A percentile compares a stretch with the other conserved stretches of the same genome.
These are phyloP conservation scores for Paratrypauchen microcephalus DNA, from an alignment of 2,797 vertebrate genomes.

Conservation along the genomic window DNA sequence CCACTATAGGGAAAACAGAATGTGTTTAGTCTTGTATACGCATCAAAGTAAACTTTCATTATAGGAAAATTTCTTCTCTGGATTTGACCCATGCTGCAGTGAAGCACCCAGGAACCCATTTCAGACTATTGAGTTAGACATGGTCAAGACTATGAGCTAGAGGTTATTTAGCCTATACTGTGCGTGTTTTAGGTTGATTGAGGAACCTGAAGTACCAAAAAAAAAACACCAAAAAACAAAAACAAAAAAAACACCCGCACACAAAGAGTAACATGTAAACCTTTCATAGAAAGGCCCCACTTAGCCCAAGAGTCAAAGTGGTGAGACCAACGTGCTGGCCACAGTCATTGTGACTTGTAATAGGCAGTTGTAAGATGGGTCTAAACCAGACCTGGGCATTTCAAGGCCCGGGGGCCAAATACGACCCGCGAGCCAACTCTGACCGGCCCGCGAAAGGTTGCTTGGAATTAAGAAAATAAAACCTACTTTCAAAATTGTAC, in stretches of 20 bases:
- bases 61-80: not conserved
- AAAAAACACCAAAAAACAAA: not conserved
- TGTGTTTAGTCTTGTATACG: not conserved
- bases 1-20: conserved; percentile 79
- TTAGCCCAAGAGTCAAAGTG: not conserved
- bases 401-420: no score
- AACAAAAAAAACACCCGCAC: not conserved
- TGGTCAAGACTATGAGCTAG: not conserved
- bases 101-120: not conserved
- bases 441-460: no score
- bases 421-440: no score
- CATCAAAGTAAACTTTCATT: not conserved
- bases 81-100: no score
- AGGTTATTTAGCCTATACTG: not conserved
- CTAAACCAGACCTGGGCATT: no score
- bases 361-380: no score
- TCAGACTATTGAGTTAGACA: not conserved
- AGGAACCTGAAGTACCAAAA: not conserved
- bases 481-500: no score
- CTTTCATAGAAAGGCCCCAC: not conserved
- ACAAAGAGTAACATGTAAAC: not conserved
- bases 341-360: no score
- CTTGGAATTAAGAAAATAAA: no score
- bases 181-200: no score
- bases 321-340: not conserved